These are phyloP conservation scores for Drosophila mojavensis DNA, from an alignment of 1,140 invertebrate genomes.

Conservation along the genomic window DNA sequence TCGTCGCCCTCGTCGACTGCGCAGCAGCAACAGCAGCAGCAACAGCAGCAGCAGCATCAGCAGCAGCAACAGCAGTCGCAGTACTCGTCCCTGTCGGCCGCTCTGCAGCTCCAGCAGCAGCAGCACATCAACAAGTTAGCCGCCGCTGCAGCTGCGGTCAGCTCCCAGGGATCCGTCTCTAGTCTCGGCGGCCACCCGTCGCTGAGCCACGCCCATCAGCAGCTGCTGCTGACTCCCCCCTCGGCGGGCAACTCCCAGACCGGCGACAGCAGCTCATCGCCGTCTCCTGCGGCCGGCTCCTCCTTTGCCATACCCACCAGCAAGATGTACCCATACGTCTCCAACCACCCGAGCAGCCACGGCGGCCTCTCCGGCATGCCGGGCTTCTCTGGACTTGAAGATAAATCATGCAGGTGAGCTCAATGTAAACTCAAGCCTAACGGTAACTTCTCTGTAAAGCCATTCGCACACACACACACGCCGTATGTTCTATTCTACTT, in stretches of 20 bases:
- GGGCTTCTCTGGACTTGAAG: conserved; percentile 82
- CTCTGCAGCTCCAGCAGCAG: conserved; percentile 78
- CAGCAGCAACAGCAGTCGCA: conserved; percentile 69
- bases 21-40: conserved; percentile 57
- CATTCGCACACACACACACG: no score
- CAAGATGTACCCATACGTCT: conserved; percentile 89
- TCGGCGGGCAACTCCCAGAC: conserved; percentile 82
- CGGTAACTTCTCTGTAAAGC: no score
- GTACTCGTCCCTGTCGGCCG: conserved; percentile 76
- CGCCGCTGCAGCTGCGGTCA: conserved; percentile 70
- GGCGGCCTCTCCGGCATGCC: conserved; percentile 85
- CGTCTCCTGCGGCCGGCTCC: conserved; percentile 86
- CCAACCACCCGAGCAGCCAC: conserved; percentile 86
- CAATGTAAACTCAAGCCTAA: no score
- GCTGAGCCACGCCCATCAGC: conserved; percentile 84
- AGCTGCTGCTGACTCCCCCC: conserved; percentile 78
- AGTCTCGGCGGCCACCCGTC: conserved; percentile 46
- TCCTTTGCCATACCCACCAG: conserved; percentile 84
- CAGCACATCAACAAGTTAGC: conserved; percentile 79
- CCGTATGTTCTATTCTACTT: no score
- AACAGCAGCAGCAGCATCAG: conserved; percentile 46
- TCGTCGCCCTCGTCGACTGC: conserved; percentile 72
- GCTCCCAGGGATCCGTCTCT: conserved; percentile 54
- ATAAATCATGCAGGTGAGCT: conserved; percentile 84
- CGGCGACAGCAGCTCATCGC: conserved; percentile 85